Conservation (phyloP, 2,113 vertebrate species). For the Apteryx mantelli region DNA sequence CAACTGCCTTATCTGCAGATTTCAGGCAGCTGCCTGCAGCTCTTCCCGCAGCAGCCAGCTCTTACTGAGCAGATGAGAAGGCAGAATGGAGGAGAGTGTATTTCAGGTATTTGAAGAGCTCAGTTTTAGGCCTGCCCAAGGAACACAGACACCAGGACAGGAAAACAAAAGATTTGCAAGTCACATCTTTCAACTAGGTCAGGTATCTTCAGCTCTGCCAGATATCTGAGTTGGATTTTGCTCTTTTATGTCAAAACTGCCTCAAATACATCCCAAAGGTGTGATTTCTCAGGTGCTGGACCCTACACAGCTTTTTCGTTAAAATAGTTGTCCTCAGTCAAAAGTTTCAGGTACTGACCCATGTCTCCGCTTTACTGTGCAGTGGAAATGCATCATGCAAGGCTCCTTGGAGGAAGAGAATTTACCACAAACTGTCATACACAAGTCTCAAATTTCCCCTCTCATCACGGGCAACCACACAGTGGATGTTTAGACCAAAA, state of each 20-base stretch:
- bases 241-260: not conserved
- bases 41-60: not conserved
- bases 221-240: not conserved
- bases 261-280: not conserved
- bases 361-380: not conserved
- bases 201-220: not conserved
- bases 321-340: not conserved
- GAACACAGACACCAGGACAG: not conserved
- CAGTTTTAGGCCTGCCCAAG: not conserved
- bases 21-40: not conserved
- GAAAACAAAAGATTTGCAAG: not conserved
- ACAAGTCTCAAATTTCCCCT: not conserved
- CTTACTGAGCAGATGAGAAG: accelerated
- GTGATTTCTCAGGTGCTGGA: accelerated
- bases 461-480: not conserved
- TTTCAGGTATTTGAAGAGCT: accelerated
- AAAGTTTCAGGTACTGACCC: not conserved
- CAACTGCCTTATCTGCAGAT: not conserved
- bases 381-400: not conserved
- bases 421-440: not conserved
- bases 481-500: not conserved
- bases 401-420: not conserved
- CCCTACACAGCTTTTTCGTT: not conserved
- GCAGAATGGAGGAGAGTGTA: accelerated
- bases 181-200: not conserved